These are phyloP conservation scores for Sanderia malayensis DNA, from an alignment of 30 jellyfish, hydroid and myxozoan species.

Conservation along the genomic window DNA sequence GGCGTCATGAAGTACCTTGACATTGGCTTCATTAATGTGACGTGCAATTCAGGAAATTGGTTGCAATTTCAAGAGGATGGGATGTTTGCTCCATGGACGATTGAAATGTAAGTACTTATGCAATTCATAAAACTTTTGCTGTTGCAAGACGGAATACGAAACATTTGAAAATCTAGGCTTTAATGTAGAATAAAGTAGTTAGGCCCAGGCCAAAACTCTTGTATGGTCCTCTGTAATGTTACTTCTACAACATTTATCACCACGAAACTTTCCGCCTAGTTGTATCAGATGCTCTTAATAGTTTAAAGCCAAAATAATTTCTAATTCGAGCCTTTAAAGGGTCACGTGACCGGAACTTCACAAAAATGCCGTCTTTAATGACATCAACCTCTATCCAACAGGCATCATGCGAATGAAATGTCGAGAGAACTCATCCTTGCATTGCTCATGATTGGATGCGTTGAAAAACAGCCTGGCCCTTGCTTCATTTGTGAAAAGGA, in stretches of 20 bases:
- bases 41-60: background rate
- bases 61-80: conserved; percentile 7
- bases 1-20: conserved; percentile 21
- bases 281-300: background rate
- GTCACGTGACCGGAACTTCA: background rate
- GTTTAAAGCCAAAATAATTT: background rate
- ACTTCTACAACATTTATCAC: background rate
- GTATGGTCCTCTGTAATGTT: background rate
- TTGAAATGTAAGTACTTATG: background rate
- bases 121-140: background rate
- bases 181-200: background rate
- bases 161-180: conserved; percentile 9
- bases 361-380: background rate
- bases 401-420: conserved; percentile 2
- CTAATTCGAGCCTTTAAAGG: background rate
- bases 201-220: background rate
- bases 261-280: background rate
- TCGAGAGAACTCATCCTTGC: background rate
- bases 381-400: conserved; percentile 9
- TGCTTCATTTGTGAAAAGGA: conserved; percentile 27
- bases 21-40: conserved; percentile 11
- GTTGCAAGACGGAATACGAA: conserved; percentile 1
- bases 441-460: conserved; percentile 16
- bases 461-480: conserved; percentile 20
- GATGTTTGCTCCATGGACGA: conserved; percentile 1